These are phyloP conservation scores for Dasysyrphus albostriatus DNA, from an alignment of 2,888 invertebrate genomes.

Conservation along the genomic window DNA sequence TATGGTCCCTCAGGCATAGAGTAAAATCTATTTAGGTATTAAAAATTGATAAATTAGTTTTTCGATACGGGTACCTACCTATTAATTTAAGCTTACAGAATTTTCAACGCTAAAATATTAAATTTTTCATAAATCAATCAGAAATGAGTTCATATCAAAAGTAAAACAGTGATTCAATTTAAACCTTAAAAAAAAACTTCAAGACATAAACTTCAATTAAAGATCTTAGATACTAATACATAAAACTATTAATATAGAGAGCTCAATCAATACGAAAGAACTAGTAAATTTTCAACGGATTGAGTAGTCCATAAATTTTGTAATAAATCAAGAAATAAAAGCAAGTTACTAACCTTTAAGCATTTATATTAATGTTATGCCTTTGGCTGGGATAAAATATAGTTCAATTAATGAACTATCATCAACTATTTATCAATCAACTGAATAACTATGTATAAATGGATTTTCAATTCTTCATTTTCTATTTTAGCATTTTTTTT, in stretches of 20 bases:
- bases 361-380: background rate
- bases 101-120: no score
- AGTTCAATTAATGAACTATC: background rate
- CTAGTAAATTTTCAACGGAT: background rate
- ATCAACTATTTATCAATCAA: constrained; percentile 8
- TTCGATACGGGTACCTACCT: no score
- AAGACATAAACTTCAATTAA: background rate
- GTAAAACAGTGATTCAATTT: background rate
- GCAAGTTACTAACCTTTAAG: background rate
- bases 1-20: no score
- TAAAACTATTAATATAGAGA: background rate
- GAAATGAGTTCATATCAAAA: no score
- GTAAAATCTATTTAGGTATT: no score
- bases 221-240: background rate
- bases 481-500: background rate
- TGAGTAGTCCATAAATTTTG: background rate
- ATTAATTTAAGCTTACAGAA: no score
- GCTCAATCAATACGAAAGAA: background rate
- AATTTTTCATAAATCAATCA: no score
- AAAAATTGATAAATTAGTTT: no score
- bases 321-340: constrained; percentile 3
- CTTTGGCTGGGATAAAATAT: background rate
- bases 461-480: background rate
- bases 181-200: background rate
- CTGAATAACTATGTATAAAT: background rate